Evolutionary conservation across 2,888 invertebrate species (phyloP), one percentile per base, ranked within the genome.

Genomic region (Leucania comma): DNA sequence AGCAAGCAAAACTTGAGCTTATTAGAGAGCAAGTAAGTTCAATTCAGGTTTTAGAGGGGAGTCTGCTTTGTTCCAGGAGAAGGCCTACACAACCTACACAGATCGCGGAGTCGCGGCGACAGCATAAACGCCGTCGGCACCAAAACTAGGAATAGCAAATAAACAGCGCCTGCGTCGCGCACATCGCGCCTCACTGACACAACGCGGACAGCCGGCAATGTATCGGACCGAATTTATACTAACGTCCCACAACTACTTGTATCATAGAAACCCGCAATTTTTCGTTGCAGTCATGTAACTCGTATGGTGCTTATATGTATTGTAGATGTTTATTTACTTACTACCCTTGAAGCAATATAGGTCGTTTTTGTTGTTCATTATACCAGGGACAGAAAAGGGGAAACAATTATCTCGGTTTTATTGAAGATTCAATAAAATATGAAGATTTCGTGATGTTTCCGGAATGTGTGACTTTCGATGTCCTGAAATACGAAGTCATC

Each of bases 81-180:
- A 90, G 97, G 97, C 78, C 94, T 97, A 89, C 96, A 97, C 84
- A 97, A 97, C 85, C 93, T 98, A 91, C 97, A 98, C 92, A 97
- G 98, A 92, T 98, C 98, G 85, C 97, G 97, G 91, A 98, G 98
- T 94, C 97, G 98, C 93, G 97, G 98, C 87, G 98, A 98, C 91
- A 97, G 98, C 88, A 96, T 98, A 89, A 98, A 98, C 94, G 96
- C 97, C 80, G 96, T 97, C 84, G 98, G 97, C 84, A 97, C 97
- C 81, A 95, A 95, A 87, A 91, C 93, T 82, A 91, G 96, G 74
- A 68, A 32, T 84, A 95, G 92, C 93, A 96, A 95, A 93, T 96
- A 95, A 88, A 91, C 78, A 69, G 69, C 54, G 65, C 42, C 77
- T 63, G 58, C 62, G 62, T 78, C 71, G 64, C 85, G 80, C 84